Evolutionary conservation across 1,140 invertebrate genomes (phyloP), one percentile per base, ranked within the genome.

Genomic region (Propsilocerus akamusi): DNA sequence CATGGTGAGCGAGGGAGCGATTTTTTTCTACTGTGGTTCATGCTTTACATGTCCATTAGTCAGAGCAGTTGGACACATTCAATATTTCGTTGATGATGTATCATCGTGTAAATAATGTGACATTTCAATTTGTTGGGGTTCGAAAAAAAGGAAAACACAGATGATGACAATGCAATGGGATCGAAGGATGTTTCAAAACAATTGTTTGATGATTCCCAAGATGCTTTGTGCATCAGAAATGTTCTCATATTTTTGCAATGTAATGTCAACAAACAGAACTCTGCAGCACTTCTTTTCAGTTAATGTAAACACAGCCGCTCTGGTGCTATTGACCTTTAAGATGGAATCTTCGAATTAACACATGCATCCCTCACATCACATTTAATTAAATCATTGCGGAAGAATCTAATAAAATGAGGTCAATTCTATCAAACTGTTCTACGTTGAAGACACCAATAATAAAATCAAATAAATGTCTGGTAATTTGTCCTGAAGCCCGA

Each of bases 101-200:
- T n/a, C n/a, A n/a, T n/a, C n/a, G n/a, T n/a, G n/a, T 41, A 41
- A 41, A 41, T 41, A 41, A 41, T 41, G 34, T 41, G 34, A 41
- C 34, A 41, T 41, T 41, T 41, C 17, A 5, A 17, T 41, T 20
- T 41, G n/a, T 20, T 20, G 8, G 6, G 5, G 5, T 11, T 11
- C 6, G n/a, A 8, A n/a, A 30, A 30, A 30, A 30, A 11, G 28
- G 28, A 30, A 3, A 30, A n/a, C 2, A 30, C 10, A 30, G 28
- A 30, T 11, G 28, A 30, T n/a, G 28, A 30, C 28, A 30, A 30
- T n/a, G n/a, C n/a, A n/a, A n/a, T n/a, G n/a, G n/a, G n/a, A n/a
- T n/a, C n/a, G n/a, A n/a, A n/a, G n/a, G n/a, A n/a, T n/a, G n/a
- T n/a, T n/a, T n/a, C n/a, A 6, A 30, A 30, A 6, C 10, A 30